A percentile compares a stretch with the other conserved stretches of the same genome.
These are phyloP conservation scores for Drosophila koepferae DNA, from an alignment of 2,888 invertebrate genomes.

Conservation along the genomic window DNA sequence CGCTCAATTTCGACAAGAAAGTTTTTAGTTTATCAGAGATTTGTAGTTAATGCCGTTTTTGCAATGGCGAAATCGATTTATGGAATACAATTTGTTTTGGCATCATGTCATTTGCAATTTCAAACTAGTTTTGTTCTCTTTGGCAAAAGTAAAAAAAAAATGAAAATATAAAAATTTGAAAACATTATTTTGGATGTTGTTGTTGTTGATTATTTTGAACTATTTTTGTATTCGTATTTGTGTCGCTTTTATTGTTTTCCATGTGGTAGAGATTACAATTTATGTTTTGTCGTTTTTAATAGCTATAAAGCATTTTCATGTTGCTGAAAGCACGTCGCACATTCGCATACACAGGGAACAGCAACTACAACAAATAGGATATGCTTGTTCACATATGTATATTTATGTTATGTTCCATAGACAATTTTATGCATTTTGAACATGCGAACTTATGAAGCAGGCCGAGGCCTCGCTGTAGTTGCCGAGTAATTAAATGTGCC, in stretches of 20 bases:
- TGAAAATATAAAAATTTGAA: constrained; percentile 30
- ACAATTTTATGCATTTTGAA: constrained; percentile 71
- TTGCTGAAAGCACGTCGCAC: constrained; percentile 64
- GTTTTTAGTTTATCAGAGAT: constrained; percentile 2
- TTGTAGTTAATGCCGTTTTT: background rate
- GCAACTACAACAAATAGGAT: constrained; percentile 8
- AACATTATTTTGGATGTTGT: constrained; percentile 9
- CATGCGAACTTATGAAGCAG: constrained; percentile 60
- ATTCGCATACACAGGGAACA: background rate
- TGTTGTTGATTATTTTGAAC: constrained; percentile 6
- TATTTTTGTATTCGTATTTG: constrained; percentile 1
- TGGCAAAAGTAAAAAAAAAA: constrained; percentile 5
- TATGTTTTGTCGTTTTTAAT: constrained; percentile 71
- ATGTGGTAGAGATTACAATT: constrained; percentile 58
- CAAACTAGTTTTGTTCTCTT: constrained; percentile 34
- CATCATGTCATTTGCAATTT: constrained; percentile 49
- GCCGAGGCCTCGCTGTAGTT: constrained; percentile 25
- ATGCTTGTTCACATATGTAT: constrained; percentile 21
- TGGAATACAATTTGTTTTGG: constrained; percentile 33
- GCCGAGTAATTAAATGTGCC: constrained; percentile 57
- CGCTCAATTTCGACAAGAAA: constrained; percentile 22
- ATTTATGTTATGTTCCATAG: constrained; percentile 34
- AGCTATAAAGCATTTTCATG: constrained; percentile 77
- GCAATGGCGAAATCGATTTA: constrained; percentile 32
- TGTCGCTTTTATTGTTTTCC: constrained; percentile 12